Evolutionary conservation across 2,797 vertebrate species (phyloP), one percentile per base, ranked within the genome.

Genomic region (Spinibarbus caldwelli): DNA sequence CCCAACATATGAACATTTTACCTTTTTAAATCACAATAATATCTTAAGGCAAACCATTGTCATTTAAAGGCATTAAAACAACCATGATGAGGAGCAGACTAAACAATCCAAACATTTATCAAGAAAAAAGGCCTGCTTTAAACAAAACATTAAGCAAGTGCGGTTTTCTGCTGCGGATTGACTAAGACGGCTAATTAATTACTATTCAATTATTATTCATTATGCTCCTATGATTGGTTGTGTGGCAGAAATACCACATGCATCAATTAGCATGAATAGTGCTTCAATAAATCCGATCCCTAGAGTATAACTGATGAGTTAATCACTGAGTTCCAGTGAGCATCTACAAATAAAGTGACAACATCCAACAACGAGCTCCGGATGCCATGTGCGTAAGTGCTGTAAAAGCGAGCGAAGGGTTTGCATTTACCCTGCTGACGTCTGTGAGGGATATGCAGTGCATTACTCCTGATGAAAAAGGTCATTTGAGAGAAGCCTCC

Each of bases 381-480:
- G 36, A 66, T 54, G 41, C 59, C 72, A 73, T 47, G 31, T 81
- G 59, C 26, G 7, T 34, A 36, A 23, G 54, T 10, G 34, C 71
- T 47, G 10, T 86, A 54, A 86, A 88, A 80, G 5, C 8, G 19
- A 62, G 15, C 31, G 66, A 36, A 86, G 86, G 86, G 72, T 86
- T 86, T 82, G n/a, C 67, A 83, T 87, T 70, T 84, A 86, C 76
- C 52, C 9, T 52, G 3, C 79, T 86, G 85, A 85, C 85, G 38
- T 87, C 75, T 21, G 12, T 66, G 83, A 81, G 82, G 85, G 45
- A 82, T 86, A 72, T 82, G 83, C 57, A 23, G 57, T 31, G 78
- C 81, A 70, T 67, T 80, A 72, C 85, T 80, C 76, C 59, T 38
- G 80, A 82, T 86, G 78, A 85, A 88, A 81, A 86, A 85, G 70